Base-by-base conservation (phyloP, 2,888 invertebrate genomes). In the Cantharis lateralis region DNA sequence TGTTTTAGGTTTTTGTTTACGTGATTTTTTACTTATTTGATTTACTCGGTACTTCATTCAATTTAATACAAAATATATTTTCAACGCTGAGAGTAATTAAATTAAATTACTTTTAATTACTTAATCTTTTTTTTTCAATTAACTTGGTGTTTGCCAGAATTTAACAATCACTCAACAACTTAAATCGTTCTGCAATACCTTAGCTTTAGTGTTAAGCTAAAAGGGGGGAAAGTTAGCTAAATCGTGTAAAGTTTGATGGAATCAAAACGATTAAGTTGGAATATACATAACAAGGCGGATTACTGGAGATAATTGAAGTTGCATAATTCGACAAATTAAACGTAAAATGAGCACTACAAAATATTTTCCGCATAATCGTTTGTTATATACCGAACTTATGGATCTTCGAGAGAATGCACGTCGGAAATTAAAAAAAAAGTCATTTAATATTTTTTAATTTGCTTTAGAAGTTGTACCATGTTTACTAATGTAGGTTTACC, bases 11-110 rank as follows among this genome's bases (percentile, higher is more conserved):
- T 84, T 86, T 86, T 86, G 85, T 85, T 85, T 86, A 85, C 85
- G 85, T 84, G 86, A 84, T 84, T 84, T 82, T 48, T 83, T 85
- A 85, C 85, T 85, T 86, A 83, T 85, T 85, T 84, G 84, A 86
- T 86, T 85, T 76, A 71, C 74, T 78, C 69, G 48, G 48, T 48
- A n/a, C 48, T 48, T 48, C n/a, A n/a, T 48, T 48, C n/a, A 7
- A n/a, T 48, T 48, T n/a, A 13, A 1, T 32, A 5, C 7, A 48
- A 48, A 48, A 48, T 48, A n/a, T 48, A n/a, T n/a, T 48, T 48
- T 48, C 48, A n/a, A 7, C 48, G 5, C 48, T 7, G n/a, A 48
- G n/a, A 7, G 48, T 3, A 48, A 48, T 48, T n/a, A n/a, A 32
- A 32, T 32, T 32, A 32, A 48, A 7, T 48, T 48, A 7, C 48